phyloP scores from a whole-genome alignment of 2,797 vertebrate genomes.

The Enteromius viviparus region DNA sequence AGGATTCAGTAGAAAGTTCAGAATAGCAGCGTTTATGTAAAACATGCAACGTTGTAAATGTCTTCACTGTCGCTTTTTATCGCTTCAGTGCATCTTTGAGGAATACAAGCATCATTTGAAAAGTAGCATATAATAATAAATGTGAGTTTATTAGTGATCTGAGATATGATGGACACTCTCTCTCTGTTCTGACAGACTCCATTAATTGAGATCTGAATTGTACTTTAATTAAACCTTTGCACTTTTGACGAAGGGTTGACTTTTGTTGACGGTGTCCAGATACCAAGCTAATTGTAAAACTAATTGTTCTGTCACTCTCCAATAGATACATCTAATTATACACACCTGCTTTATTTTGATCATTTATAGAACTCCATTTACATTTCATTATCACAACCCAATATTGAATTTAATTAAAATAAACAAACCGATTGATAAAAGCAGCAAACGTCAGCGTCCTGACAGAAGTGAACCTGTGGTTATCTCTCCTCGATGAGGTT shows the following conservation, averaged over 20 bases:
- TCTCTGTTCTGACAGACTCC: background rate
- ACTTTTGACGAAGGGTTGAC: background rate
- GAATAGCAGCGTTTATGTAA: background rate
- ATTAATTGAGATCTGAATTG: background rate
- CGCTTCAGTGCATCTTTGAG: background rate
- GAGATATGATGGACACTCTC: background rate
- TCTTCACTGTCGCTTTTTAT: background rate
- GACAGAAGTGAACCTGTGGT: background rate
- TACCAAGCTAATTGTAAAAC: slow-evolving; percentile 20
- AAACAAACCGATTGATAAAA: background rate
- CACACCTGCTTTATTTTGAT: slow-evolving; percentile 3
- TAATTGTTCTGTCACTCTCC: slow-evolving; percentile 30
- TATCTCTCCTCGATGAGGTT: background rate
- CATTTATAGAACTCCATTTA: background rate
- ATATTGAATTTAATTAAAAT: background rate
- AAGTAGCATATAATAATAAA: background rate
- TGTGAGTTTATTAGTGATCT: background rate
- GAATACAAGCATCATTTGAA: background rate
- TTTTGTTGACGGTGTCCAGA: slow-evolving; percentile 21
- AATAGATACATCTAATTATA: slow-evolving; percentile 17
- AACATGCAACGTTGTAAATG: background rate
- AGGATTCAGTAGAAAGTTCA: background rate
- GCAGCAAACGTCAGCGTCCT: background rate
- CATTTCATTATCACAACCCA: slow-evolving; percentile 1
- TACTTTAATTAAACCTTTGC: slow-evolving; percentile 1